Base-by-base conservation (phyloP, 92 coral and sea anemone species). In the Phenganax stokvisi region DNA sequence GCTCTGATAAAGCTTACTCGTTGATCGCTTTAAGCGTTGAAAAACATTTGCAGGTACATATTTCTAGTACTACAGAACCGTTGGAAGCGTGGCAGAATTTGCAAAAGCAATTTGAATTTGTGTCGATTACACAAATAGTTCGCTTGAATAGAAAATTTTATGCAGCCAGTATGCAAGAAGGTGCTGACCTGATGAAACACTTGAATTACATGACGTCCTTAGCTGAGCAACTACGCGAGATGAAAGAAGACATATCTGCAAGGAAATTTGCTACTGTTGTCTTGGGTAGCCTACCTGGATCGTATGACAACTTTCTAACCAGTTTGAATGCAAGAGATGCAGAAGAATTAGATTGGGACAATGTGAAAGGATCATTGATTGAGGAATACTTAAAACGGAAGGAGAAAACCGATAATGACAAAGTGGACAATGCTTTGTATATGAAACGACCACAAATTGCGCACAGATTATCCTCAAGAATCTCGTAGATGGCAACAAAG, bases 271-370 rank as follows among this genome's bases (percentile, higher is more conserved):
- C 89, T 70, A 86, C 86, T 25, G 86, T 81, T 16, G 85, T 86
- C 15, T 74, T 86, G 2, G 91, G 89, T 71, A 86, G 87, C 72
- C 76, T 86, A 79, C 89, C 91, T 71, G 85, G 74, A 60, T 89
- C 87, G 76, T 83, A 86, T 77, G 87, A 86, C 77, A 89, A 80
- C 37, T 86, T 88, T 80, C 73, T 87, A 10, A 89, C 82, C 51
- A 86, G 86, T 63, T 84, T 87, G 65, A 89, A 86, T 56, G 89
- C 89, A 28, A 80, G 92, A 74, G 81, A 81, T 12, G 92, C 82
- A 15, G 88, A 87, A 9, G 86, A 89, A 65, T 82, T 87, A 58
- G 84, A 86, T 85, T 87, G 90, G 92, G 90, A 89, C 62, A 86
- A 78, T 59, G 57, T 87, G 0, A 79, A 83, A 70, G 80, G 86